Evolutionary conservation across 2,888 invertebrate genomes (phyloP), one percentile per base, ranked within the genome.

Genomic region (Diloba caeruleocephala): DNA sequence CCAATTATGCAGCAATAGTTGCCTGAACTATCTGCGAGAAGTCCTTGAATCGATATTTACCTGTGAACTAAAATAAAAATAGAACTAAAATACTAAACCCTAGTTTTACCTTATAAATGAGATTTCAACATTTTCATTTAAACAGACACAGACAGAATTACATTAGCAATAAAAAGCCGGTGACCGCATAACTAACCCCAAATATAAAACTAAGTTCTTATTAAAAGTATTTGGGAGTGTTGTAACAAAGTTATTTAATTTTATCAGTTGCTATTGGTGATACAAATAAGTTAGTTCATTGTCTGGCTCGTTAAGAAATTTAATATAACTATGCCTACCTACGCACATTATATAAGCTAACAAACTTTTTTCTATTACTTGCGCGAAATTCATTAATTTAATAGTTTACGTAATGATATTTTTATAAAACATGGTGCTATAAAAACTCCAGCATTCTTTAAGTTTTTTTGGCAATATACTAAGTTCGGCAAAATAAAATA

Each of bases 191-290:
- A 26, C 34, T 38, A 29, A 32, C 44, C 19, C 14, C 21, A 44
- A 51, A 55, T 52, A 46, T 34, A 42, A 43, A 57, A 42, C 29
- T 42, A 42, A 42, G 39, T 37, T 45, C 43, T 38, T 49, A 67
- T 37, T 67, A 62, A 49, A 61, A 49, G 53, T 49, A 51, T 58
- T 54, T 50, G n/a, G 9, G 28, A 13, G 26, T 19, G 19, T 32
- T 14, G 32, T 26, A 46, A 50, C 29, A 49, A 70, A 67, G 53
- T 59, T 58, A 39, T 64, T 54, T 71, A 57, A 67, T 71, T 54
- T 56, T 44, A 44, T 46, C 45, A 39, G 37, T 53, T 42, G 14
- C 26, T 31, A 10, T 26, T 42, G 43, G 33, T 21, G 36, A 26
- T 31, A 62, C 21, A 46, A 61, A 56, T 37, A 49, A 36, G 36